These are phyloP conservation scores for Brevimyrus niger DNA, from an alignment of 2,113 vertebrate species.

Conservation along the genomic window DNA sequence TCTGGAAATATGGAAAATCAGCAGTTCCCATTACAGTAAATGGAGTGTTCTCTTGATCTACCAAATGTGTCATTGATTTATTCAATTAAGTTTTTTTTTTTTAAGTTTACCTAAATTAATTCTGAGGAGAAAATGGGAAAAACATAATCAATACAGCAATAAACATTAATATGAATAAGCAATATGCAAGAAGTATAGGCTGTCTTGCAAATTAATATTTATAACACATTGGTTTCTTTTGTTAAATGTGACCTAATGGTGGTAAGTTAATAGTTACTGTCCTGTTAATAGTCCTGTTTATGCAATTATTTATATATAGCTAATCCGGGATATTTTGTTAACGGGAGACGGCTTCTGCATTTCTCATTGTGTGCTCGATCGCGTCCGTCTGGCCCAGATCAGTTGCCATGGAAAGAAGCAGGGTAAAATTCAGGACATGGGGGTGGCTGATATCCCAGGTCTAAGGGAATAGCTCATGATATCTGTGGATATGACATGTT, in stretches of 20 bases:
- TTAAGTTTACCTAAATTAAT: not conserved
- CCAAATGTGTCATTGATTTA: slow-evolving; percentile 1
- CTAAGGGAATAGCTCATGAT: not conserved
- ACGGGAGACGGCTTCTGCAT: not conserved
- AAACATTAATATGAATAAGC: not conserved
- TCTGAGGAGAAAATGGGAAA: not conserved
- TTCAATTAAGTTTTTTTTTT: not conserved
- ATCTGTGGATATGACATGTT: not conserved
- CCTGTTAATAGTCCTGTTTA: not conserved
- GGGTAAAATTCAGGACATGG: not conserved
- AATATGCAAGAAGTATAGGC: not conserved
- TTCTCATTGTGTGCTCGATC: not conserved
- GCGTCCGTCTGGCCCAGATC: not conserved
- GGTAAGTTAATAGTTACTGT: not conserved
- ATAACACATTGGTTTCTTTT: not conserved
- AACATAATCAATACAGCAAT: not conserved
- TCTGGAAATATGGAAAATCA: not conserved
- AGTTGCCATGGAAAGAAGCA: not conserved
- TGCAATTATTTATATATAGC: not conserved
- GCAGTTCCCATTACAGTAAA: not conserved
- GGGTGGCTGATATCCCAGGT: not conserved
- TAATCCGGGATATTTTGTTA: not conserved
- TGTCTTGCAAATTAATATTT: not conserved
- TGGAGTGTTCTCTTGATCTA: not conserved
- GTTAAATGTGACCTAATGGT: not conserved